Base-by-base conservation (phyloP, 2,113 vertebrate genomes). In the Callipepla squamata region DNA sequence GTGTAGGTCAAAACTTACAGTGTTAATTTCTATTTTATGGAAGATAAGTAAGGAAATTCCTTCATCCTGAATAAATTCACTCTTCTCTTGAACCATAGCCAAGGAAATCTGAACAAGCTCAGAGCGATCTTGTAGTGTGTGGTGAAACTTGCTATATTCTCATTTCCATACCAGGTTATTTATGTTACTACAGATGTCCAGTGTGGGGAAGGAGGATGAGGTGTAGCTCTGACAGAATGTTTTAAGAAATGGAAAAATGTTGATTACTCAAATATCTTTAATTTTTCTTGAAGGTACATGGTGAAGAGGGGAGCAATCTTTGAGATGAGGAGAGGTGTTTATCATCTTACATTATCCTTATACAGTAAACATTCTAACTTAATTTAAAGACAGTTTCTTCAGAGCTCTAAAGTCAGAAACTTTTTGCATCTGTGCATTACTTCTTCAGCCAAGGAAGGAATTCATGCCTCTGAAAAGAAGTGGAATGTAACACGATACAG, bases 381-480 rank as follows among this genome's bases (percentile, higher is more conserved):
- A 80, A 73, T 59, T 62, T 32, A 89, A 90, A 17, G 13, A 77
- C 14, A 90, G 89, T 78, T 94, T 62, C 78, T 79, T 7, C 7
- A 80, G 36, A 90, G 38, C 72, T n/a, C 75, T 53, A 92, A 85
- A 28, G 83, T 72, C 26, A 82, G 75, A 89, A 92, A 42, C 32
- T 81, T 82, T 92, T 94, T 59, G 91, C 36, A 75, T 61, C 69
- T 86, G 40, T 59, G 23, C 7, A 58, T 92, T 90, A 32, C 34
- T 38, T 55, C 40, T 89, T 95, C 7, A 45, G 62, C 57, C 63
- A 61, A 92, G 63, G 36, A 45, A 90, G n/a, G 28, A 93, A 94
- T 91, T 63, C 79, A 74, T 79, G 57, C 2, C 38, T 36, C 45
- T 87, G 48, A 61, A 96, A 93, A 94, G 88, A 42, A 44, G 6